These are phyloP conservation scores for Lophius americanus DNA, from an alignment of 2,797 vertebrate species.

Conservation along the genomic window DNA sequence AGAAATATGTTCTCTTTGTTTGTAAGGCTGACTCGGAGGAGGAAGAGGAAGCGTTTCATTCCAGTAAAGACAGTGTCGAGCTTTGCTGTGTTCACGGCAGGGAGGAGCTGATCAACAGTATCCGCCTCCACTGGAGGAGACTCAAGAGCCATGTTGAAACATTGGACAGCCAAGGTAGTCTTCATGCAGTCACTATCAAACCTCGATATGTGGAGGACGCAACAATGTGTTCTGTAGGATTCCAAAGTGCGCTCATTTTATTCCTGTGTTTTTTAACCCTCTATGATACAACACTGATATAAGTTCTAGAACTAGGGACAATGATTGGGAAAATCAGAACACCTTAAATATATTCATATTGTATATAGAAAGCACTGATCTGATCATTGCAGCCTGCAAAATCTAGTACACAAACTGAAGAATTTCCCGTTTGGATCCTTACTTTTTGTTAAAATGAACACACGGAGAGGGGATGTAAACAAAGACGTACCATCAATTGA, in stretches of 20 bases:
- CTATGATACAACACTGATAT: neutral
- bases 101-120: conserved; percentile 94
- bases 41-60: conserved; percentile 87
- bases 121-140: conserved; percentile 95
- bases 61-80: conserved; percentile 87
- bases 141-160: conserved; percentile 94
- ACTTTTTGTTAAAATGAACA: neutral
- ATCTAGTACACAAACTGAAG: neutral
- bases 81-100: conserved; percentile 89
- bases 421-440: neutral
- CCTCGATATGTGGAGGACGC: neutral
- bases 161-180: conserved; percentile 91
- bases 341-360: too few species aligned
- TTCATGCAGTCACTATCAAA: conserved; percentile 1
- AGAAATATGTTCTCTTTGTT: conserved; percentile 50
- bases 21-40: conserved; percentile 84
- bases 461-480: neutral
- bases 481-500: neutral
- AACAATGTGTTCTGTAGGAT: neutral
- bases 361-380: neutral
- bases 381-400: neutral
- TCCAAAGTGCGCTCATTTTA: neutral
- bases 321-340: neutral
- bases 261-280: neutral
- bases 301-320: neutral